phyloP scores from a whole-genome alignment of 1,140 invertebrate species.

The Planococcus citri region DNA sequence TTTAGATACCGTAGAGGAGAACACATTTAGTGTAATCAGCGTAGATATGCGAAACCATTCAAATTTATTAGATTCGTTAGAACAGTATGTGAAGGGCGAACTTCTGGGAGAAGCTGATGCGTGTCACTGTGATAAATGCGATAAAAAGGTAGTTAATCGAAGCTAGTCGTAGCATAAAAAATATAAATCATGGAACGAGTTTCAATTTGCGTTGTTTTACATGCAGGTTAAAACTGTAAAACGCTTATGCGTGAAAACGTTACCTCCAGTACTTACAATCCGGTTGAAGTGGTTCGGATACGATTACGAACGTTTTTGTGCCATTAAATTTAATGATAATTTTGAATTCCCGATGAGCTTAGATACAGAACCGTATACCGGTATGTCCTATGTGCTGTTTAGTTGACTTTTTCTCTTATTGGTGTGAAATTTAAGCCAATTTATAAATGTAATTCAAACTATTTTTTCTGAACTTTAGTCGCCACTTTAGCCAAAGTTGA shows the following conservation, averaged over 20 bases:
- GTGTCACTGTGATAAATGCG: constrained; percentile 98
- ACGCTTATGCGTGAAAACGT: constrained; percentile 88
- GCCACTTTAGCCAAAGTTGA: constrained; percentile 89
- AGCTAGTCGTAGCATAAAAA: neutral
- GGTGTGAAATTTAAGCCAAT: neutral
- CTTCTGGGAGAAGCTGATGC: constrained; percentile 95
- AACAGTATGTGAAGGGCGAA: constrained; percentile 97
- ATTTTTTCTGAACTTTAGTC: too few species aligned
- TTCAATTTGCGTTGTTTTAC: constrained; percentile 25
- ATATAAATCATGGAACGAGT: neutral
- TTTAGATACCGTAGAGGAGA: constrained; percentile 90
- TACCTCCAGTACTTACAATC: constrained; percentile 91
- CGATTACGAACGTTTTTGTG: constrained; percentile 95
- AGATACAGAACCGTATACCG: constrained; percentile 96
- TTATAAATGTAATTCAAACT: constrained; percentile 22
- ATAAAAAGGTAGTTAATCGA: constrained; percentile 71
- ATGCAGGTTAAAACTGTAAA: constrained; percentile 99
- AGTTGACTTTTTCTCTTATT: constrained; percentile 25
- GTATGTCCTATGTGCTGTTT: too few species aligned
- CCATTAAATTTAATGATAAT: constrained; percentile 99
- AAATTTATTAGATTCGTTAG: constrained; percentile 91
- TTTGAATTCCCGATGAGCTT: constrained; percentile 96
- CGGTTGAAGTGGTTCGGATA: constrained; percentile 98
- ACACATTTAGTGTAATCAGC: constrained; percentile 93
- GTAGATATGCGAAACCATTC: constrained; percentile 97